Percentiles rank a stretch among this genome's conserved stretches.
Evolutionary conservation across 37 sponge, comb jelly and placozoan species (phyloP).

Genomic region (Aplysina aerophoba): DNA sequence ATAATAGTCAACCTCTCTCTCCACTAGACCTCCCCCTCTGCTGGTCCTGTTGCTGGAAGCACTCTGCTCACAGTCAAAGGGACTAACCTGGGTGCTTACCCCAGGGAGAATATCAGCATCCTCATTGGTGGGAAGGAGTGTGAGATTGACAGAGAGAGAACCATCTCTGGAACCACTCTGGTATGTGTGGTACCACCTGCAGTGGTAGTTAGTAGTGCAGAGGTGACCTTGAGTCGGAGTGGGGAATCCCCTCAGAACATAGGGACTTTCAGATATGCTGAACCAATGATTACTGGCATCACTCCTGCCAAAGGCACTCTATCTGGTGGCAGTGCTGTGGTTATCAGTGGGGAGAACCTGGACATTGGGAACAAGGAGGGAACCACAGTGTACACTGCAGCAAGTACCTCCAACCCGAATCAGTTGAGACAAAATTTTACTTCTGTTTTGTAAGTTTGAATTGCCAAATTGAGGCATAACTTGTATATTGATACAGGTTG

Average conservation of each 20-base stretch:
- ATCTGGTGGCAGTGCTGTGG: slow-evolving; percentile 71
- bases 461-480: too few species aligned
- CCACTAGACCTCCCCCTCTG: slow-evolving; percentile 63
- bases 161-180: background rate
- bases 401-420: background rate
- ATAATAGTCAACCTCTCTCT: too few species aligned
- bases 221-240: background rate
- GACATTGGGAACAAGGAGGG: slow-evolving; percentile 35
- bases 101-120: slow-evolving; percentile 57
- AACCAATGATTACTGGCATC: slow-evolving; percentile 47
- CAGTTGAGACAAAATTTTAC: background rate
- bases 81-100: slow-evolving; percentile 68
- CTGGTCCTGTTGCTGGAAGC: slow-evolving; percentile 82
- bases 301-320: slow-evolving; percentile 62
- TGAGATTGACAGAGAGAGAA: background rate
- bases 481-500: too few species aligned
- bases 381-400: background rate
- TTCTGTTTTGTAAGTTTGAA: background rate
- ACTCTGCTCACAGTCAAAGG: slow-evolving; percentile 80
- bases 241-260: background rate
- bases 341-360: slow-evolving; percentile 73
- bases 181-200: slow-evolving; percentile 17
- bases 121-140: slow-evolving; percentile 58
- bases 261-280: slow-evolving; percentile 7
- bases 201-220: background rate